Conservation (phyloP, 2,888 invertebrate genomes). For the Pyrochroa serraticornis region DNA sequence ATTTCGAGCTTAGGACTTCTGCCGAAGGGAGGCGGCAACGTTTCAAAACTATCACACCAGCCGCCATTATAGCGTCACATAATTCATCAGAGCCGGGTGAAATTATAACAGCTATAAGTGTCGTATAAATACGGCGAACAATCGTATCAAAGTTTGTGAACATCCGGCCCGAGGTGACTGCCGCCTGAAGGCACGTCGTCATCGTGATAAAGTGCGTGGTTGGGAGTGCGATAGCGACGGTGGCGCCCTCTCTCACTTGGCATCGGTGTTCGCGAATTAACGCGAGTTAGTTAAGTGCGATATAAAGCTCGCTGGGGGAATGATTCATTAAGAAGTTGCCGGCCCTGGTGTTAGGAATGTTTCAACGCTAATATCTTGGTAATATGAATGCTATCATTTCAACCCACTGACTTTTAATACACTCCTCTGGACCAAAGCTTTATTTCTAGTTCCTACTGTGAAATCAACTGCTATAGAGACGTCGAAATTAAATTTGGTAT, state of each 20-base stretch:
- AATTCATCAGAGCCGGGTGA: constrained; percentile 34
- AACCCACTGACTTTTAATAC: constrained; percentile 32
- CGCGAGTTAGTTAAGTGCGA: constrained; percentile 46
- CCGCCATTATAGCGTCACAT: constrained; percentile 15
- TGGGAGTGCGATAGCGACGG: constrained; percentile 23
- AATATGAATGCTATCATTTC: constrained; percentile 37
- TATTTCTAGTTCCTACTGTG: too few relatives aligned
- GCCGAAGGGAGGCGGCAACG: too few relatives aligned
- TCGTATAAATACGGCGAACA: constrained; percentile 43
- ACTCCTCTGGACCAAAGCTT: too few relatives aligned
- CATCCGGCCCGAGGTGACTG: constrained; percentile 31
- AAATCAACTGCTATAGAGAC: too few relatives aligned
- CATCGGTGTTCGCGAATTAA: constrained; percentile 43
- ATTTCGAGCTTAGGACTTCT: too few relatives aligned
- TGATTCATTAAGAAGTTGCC: constrained; percentile 49
- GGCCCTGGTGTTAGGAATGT: constrained; percentile 34
- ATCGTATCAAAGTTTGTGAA: constrained; percentile 40
- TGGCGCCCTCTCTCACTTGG: constrained; percentile 29
- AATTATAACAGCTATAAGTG: constrained; percentile 40
- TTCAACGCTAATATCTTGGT: constrained; percentile 41
- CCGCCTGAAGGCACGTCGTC: constrained; percentile 13
- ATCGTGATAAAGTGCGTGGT: constrained; percentile 22
- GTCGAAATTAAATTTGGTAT: too few relatives aligned
- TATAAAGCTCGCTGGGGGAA: constrained; percentile 47
- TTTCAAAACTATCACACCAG: too few relatives aligned